Conservation (phyloP, 2,797 vertebrate genomes). For the Brachyrhaphis roseni region DNA sequence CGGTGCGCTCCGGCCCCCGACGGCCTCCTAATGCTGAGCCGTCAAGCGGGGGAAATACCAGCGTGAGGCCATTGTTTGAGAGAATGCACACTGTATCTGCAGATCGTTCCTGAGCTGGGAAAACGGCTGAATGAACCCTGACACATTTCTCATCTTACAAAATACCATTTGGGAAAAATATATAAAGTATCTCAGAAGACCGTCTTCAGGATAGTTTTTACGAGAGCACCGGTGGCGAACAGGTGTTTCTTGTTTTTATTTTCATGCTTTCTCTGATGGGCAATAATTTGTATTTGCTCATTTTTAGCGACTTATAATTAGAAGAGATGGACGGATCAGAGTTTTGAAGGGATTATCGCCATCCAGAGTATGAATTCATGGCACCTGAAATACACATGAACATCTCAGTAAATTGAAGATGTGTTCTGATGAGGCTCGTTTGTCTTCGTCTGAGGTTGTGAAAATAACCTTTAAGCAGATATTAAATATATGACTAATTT, state of each 20-base stretch:
- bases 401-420: not conserved
- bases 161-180: constrained; percentile 3
- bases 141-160: constrained; percentile 39
- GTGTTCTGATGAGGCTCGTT: not conserved
- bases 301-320: not conserved
- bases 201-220: not conserved
- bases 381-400: not conserved
- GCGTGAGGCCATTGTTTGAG: constrained; percentile 59
- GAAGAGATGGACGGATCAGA: not conserved
- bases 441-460: not conserved
- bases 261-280: not conserved
- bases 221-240: not conserved
- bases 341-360: not conserved
- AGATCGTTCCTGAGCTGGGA: constrained; percentile 39
- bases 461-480: not conserved
- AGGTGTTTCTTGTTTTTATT: not conserved
- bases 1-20: constrained; percentile 35
- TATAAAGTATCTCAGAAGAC: not conserved
- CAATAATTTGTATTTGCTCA: not conserved
- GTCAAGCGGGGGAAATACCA: constrained; percentile 70
- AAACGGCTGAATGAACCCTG: constrained; percentile 51
- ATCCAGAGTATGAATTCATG: not conserved
- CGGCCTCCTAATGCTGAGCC: constrained; percentile 32
- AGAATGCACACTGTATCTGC: constrained; percentile 45
- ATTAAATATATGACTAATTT: not conserved